A percentile compares a stretch with the other conserved stretches of the same genome.
Conservation (phyloP, 2,888 invertebrate genomes). For the Euclidia mi region DNA sequence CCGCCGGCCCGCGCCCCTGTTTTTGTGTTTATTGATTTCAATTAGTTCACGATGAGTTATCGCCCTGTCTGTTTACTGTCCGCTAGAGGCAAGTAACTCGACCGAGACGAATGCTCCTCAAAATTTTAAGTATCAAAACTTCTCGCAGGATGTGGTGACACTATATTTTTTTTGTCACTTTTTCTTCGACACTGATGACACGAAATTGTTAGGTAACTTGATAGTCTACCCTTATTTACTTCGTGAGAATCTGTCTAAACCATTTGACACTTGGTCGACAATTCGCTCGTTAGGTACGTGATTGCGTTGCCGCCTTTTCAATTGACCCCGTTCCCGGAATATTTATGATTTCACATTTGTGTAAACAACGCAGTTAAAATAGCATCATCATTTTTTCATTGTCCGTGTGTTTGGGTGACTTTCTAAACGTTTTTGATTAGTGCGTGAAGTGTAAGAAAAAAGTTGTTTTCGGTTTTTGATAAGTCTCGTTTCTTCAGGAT, state of each 20-base stretch:
- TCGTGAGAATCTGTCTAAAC: constrained; percentile 56
- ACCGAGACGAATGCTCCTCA: constrained; percentile 53
- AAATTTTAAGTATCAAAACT: constrained; percentile 57
- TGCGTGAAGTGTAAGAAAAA: constrained; percentile 2
- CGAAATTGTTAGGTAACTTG: constrained; percentile 63
- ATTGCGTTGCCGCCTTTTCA: constrained; percentile 26
- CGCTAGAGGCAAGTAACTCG: constrained; percentile 50
- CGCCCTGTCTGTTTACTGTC: constrained; percentile 32
- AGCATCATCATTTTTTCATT: constrained; percentile 58
- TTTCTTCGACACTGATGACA: constrained; percentile 49
- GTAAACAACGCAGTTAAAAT: constrained; percentile 13
- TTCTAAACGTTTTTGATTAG: constrained; percentile 43
- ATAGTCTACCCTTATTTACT: constrained; percentile 52
- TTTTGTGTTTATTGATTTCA: constrained; percentile 53
- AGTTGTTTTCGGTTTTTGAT: no score
- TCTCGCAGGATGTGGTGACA: constrained; percentile 59
- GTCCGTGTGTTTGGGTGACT: constrained; percentile 28
- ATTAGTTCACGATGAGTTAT: constrained; percentile 53
- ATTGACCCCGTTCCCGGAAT: constrained; percentile 37
- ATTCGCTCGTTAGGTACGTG: constrained; percentile 37
- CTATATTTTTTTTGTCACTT: constrained; percentile 29
- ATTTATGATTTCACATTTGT: constrained; percentile 37
- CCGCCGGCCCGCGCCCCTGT: constrained; percentile 35
- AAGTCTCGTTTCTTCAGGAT: no score
- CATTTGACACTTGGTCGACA: constrained; percentile 46